Conservation (phyloP, 2,888 invertebrate species). For the Hyalella azteca region DNA sequence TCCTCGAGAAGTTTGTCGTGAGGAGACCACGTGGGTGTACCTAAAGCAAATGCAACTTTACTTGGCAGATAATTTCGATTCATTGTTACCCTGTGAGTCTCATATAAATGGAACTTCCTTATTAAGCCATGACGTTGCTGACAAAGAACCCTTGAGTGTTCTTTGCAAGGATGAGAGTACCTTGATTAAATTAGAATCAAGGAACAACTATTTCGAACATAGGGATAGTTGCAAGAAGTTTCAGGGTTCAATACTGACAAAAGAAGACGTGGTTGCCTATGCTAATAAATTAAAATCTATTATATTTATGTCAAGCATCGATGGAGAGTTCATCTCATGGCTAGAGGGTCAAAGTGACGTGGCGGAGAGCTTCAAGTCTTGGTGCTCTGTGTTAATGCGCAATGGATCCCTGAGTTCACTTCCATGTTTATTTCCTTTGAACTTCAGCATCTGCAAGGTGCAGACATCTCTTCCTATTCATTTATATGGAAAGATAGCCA, state of each 20-base stretch:
- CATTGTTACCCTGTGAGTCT: too few species aligned
- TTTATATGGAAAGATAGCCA: not conserved
- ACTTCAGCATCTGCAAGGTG: constrained; percentile 1
- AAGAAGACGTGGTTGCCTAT: not conserved
- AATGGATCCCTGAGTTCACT: not conserved
- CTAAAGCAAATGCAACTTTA: too few species aligned
- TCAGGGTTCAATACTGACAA: not conserved
- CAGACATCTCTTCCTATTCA: not conserved
- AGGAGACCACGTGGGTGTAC: too few species aligned
- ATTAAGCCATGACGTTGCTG: too few species aligned
- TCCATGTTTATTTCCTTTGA: not conserved
- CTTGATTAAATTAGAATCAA: too few species aligned
- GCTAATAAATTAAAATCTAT: not conserved
- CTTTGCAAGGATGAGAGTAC: too few species aligned
- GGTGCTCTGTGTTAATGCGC: not conserved
- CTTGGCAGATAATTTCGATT: too few species aligned
- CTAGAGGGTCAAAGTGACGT: not conserved
- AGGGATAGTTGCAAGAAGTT: constrained; percentile 6
- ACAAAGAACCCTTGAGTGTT: too few species aligned
- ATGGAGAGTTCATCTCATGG: not conserved
- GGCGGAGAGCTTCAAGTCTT: not conserved
- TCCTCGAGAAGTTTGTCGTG: too few species aligned
- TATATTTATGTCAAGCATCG: not conserved
- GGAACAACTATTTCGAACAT: too few species aligned
- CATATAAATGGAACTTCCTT: too few species aligned